phyloP scores from a whole-genome alignment of 2,797 vertebrate genomes.

The Sphenodon punctatus region DNA sequence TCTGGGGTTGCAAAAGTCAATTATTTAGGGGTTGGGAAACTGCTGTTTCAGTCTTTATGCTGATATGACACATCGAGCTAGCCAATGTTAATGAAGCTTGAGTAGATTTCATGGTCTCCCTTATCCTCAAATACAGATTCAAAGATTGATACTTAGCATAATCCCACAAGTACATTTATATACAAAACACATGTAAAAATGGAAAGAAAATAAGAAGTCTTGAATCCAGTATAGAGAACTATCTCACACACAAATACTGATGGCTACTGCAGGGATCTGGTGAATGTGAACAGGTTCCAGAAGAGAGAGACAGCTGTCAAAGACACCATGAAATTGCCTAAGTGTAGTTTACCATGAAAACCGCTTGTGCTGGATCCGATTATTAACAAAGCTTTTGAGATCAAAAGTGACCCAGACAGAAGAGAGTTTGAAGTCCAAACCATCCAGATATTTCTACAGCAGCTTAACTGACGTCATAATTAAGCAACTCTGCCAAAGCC shows the following conservation, averaged over 20 bases:
- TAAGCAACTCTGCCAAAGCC: constrained; percentile 27
- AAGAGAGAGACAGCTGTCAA: too few relatives aligned
- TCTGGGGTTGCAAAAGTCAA: too few relatives aligned
- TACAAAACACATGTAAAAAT: too few relatives aligned
- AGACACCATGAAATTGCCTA: not conserved
- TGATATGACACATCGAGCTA: not conserved
- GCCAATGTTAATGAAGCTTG: not conserved
- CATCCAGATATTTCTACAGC: not conserved
- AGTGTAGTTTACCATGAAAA: not conserved
- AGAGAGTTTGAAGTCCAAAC: constrained; percentile 34
- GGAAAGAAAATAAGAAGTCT: too few relatives aligned
- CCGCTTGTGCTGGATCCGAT: not conserved
- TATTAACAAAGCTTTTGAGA: constrained; percentile 6
- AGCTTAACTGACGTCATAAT: constrained; percentile 23
- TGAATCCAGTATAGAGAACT: too few relatives aligned
- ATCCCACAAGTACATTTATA: too few relatives aligned
- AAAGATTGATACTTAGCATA: too few relatives aligned
- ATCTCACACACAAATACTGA: too few relatives aligned
- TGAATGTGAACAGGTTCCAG: not conserved
- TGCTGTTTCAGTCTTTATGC: not conserved
- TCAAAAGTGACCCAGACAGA: constrained; percentile 11
- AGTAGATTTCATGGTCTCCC: not conserved
- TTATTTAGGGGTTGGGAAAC: not conserved
- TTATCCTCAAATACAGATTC: not conserved
- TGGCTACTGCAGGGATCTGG: too few relatives aligned